Evolutionary conservation across 2,797 vertebrate genomes (phyloP).

Genomic region (Lerista edwardsae): DNA sequence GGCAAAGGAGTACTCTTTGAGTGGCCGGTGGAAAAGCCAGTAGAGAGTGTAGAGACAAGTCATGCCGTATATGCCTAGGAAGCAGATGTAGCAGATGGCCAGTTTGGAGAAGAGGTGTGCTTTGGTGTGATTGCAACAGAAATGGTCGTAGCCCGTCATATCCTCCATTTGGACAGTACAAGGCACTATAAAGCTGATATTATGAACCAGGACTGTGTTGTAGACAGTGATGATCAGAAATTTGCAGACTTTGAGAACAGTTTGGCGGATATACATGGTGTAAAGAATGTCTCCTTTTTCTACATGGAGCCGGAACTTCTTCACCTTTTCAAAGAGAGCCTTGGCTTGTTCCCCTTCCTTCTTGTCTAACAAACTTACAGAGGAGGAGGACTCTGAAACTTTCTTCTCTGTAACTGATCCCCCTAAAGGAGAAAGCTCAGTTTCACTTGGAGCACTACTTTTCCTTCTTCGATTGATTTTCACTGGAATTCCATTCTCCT

Average conservation of each 20-base stretch:
- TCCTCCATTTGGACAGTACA: constrained; percentile 84
- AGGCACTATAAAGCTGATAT: constrained; percentile 86
- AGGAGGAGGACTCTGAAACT: constrained; percentile 75
- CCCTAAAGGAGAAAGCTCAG: constrained; percentile 50
- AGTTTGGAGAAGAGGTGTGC: constrained; percentile 91
- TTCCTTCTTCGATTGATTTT: constrained; percentile 58
- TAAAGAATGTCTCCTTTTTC: constrained; percentile 89
- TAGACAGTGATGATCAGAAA: constrained; percentile 87
- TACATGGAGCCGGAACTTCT: constrained; percentile 89
- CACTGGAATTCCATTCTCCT: constrained; percentile 74
- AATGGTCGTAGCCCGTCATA: constrained; percentile 87
- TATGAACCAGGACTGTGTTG: constrained; percentile 79
- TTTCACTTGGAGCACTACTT: constrained; percentile 38
- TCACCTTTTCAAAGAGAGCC: constrained; percentile 92
- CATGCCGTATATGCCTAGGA: constrained; percentile 86
- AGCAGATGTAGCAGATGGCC: constrained; percentile 87
- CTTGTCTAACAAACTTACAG: constrained; percentile 83
- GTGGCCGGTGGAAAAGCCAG: constrained; percentile 89
- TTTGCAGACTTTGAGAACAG: constrained; percentile 86
- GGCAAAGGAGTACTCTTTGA: constrained; percentile 89
- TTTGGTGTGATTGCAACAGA: constrained; percentile 91
- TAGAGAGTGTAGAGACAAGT: constrained; percentile 89
- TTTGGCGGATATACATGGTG: constrained; percentile 89
- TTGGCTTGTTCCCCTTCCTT: constrained; percentile 94
- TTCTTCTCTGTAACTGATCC: constrained; percentile 81